Evolutionary conservation across 2,797 vertebrate species (phyloP), one percentile per base, ranked within the genome.

Genomic region (Eulemur coronatus): DNA sequence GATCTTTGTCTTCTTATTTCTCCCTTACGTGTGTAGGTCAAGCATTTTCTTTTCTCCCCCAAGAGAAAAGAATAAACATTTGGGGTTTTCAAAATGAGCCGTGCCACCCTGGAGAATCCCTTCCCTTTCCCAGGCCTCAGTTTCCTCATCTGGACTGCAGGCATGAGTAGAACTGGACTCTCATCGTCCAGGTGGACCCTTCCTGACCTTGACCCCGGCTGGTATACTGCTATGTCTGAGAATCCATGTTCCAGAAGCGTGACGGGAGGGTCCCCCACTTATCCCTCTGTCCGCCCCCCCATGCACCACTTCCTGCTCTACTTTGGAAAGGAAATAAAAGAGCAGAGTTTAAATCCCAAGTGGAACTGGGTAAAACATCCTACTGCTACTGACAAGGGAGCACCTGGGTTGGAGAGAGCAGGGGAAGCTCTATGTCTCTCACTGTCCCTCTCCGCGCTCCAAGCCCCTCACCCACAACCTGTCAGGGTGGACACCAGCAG

Each of bases 281-380:
- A 52, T 2, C 52, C 59, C 18, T 35, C 50, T 0, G 33, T 30
- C 20, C 12, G 1, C 22, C 63, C 4, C 14, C 7, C 52, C 30
- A 41, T 41, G 41, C 41, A 41, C 41, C 41, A 41, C 43, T 63
- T 24, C 48, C 69, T 61, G 14, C 13, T 55, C 48, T 35, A 17
- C 80, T 52, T 24, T 20, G 15, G 35, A 87, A 79, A 50, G 12
- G 24, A 43, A 65, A 73, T 15, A n/a, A 26, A 69, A 33, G n/a
- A 57, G 5, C 2, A 4, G 48, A 24, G 10, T 73, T 72, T 38
- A n/a, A 28, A 73, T 17, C 57, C 5, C 10, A 14, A 0, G 0
- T 1, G 43, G 15, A 69, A 41, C 5, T 4, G 13, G 5, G 2
- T 0, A 69, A 24, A 35, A 22, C 7, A 2, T 9, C 70, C 28